Evolutionary conservation across 2,888 invertebrate genomes (phyloP).

Genomic region (Lamellibrachia columna): DNA sequence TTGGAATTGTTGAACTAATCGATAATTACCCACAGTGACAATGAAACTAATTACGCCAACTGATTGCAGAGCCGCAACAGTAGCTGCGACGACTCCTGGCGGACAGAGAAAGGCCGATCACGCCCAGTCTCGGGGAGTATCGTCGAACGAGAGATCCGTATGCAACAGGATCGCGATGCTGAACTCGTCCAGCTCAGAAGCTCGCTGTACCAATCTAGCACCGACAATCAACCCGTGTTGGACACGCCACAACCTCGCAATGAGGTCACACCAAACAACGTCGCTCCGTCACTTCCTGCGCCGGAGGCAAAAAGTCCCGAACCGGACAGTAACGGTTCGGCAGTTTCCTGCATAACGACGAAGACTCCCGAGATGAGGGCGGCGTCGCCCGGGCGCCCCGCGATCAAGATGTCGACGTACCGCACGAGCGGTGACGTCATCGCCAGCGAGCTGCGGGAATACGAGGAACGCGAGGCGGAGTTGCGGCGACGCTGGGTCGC

Average conservation of each 20-base stretch:
- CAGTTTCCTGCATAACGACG: not conserved
- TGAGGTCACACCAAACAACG: not conserved
- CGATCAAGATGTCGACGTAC: constrained; percentile 38
- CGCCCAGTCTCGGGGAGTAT: constrained; percentile 53
- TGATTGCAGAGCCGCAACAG: constrained; percentile 12
- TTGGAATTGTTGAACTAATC: not conserved
- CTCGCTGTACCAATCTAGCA: not conserved
- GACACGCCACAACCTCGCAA: not conserved
- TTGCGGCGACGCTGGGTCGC: constrained; percentile 54
- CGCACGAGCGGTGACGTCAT: constrained; percentile 64
- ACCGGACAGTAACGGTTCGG: not conserved
- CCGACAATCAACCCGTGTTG: not conserved
- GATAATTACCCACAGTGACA: not conserved
- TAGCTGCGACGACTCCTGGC: not conserved
- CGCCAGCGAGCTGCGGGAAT: constrained; percentile 68
- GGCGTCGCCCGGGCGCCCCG: not conserved
- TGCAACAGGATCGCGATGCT: constrained; percentile 55
- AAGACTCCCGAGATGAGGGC: not conserved
- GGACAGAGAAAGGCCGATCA: not conserved
- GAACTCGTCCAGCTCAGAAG: constrained; percentile 36
- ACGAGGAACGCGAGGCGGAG: constrained; percentile 69
- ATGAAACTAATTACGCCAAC: not conserved
- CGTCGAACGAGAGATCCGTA: constrained; percentile 58
- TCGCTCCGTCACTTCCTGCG: not conserved
- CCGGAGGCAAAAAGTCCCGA: not conserved